These are phyloP conservation scores for Scaptodrosophila lebanonensis DNA, from an alignment of 1,140 invertebrate genomes.

Conservation along the genomic window DNA sequence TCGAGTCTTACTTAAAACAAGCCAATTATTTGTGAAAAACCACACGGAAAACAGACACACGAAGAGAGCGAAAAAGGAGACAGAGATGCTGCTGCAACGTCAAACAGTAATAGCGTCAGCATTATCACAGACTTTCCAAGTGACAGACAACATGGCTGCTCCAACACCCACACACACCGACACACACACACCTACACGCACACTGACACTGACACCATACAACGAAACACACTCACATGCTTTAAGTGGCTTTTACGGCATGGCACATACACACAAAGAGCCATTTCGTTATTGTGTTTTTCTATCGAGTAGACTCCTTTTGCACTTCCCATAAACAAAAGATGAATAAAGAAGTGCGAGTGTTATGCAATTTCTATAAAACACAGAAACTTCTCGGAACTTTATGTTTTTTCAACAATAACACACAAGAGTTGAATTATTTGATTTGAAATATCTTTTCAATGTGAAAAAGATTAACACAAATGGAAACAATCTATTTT, in stretches of 20 bases:
- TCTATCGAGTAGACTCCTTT: slow-evolving; percentile 54
- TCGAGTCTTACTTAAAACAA: slow-evolving; percentile 38
- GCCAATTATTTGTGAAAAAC: slow-evolving; percentile 60
- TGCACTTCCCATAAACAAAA: no score
- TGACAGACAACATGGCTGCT: slow-evolving; percentile 8
- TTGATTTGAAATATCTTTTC: no score
- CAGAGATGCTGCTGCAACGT: neutral
- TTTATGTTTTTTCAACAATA: no score
- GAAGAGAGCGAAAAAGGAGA: neutral
- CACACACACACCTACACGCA: neutral
- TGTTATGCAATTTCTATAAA: no score
- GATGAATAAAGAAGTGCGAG: no score
- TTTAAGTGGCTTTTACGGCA: slow-evolving; percentile 57
- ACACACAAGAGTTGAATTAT: no score
- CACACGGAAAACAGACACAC: no score
- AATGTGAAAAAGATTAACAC: no score
- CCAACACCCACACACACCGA: neutral
- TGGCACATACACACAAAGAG: slow-evolving; percentile 14
- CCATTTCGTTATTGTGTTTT: slow-evolving; percentile 55
- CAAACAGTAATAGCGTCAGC: slow-evolving; percentile 9
- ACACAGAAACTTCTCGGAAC: no score
- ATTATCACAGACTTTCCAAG: slow-evolving; percentile 15
- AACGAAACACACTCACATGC: neutral
- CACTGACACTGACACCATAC: neutral
- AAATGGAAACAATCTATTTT: no score